Conservation (phyloP, 2,888 invertebrate species). For the Tricholauxania praeusta region DNA sequence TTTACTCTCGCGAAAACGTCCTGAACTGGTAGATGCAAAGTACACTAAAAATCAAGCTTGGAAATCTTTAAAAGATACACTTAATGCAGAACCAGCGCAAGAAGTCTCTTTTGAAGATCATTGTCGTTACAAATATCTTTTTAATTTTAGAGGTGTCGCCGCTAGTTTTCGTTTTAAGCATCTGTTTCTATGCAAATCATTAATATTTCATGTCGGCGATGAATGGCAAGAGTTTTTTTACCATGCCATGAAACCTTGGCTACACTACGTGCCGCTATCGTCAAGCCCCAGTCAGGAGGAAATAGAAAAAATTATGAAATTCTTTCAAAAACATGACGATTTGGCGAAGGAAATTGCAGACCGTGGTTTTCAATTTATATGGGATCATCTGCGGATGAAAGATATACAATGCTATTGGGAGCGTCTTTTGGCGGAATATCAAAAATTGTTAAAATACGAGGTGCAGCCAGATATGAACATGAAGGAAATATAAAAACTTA, state of each 20-base stretch:
- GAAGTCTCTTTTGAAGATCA: slow-evolving; percentile 93
- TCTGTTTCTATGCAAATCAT: slow-evolving; percentile 90
- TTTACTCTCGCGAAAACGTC: slow-evolving; percentile 79
- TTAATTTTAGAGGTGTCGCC: slow-evolving; percentile 97
- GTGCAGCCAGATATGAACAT: slow-evolving; percentile 73
- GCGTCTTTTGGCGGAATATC: slow-evolving; percentile 79
- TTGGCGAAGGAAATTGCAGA: slow-evolving; percentile 83
- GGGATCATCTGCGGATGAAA: slow-evolving; percentile 83
- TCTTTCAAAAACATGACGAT: slow-evolving; percentile 81
- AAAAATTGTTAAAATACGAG: slow-evolving; percentile 78
- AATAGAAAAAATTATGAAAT: slow-evolving; percentile 79
- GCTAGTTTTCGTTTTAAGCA: slow-evolving; percentile 98
- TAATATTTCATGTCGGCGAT: slow-evolving; percentile 94
- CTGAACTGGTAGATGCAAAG: slow-evolving; percentile 87
- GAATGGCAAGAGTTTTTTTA: slow-evolving; percentile 98
- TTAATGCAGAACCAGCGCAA: slow-evolving; percentile 83
- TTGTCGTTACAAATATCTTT: slow-evolving; percentile 92
- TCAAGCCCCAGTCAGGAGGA: slow-evolving; percentile 76
- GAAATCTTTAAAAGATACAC: slow-evolving; percentile 95
- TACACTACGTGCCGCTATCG: slow-evolving; percentile 92
- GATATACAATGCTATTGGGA: slow-evolving; percentile 92
- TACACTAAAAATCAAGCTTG: slow-evolving; percentile 99
- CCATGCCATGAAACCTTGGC: slow-evolving; percentile 89
- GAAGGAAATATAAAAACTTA: slow-evolving; percentile 67
- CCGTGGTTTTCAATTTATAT: slow-evolving; percentile 85